These are phyloP conservation scores for Palythoa caribaeorum DNA, from an alignment of 92 coral and sea anemone species.

Conservation along the genomic window DNA sequence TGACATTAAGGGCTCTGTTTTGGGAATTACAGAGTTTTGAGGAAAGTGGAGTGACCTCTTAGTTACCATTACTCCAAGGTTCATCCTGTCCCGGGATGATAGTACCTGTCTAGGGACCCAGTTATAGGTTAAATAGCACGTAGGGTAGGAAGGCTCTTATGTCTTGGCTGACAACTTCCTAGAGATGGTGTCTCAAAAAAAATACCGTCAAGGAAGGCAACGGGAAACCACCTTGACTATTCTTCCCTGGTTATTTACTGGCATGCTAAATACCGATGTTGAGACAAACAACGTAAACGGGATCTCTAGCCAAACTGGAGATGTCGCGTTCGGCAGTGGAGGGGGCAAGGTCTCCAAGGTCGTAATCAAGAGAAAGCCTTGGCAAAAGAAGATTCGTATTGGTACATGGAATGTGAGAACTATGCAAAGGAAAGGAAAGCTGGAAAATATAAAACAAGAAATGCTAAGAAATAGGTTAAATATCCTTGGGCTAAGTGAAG, in stretches of 20 bases:
- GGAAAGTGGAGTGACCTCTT: not conserved
- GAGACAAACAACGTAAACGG: slow-evolving; percentile 4
- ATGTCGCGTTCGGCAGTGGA: not conserved
- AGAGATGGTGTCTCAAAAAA: slow-evolving; percentile 3
- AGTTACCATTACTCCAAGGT: not conserved
- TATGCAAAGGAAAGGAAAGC: slow-evolving; percentile 4
- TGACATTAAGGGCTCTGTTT: not conserved
- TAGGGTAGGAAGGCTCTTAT: slow-evolving; percentile 6
- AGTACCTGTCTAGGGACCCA: slow-evolving; percentile 5
- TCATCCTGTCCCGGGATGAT: slow-evolving; percentile 5
- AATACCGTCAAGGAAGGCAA: not conserved
- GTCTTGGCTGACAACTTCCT: slow-evolving; percentile 2
- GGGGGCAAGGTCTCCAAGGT: slow-evolving; percentile 11
- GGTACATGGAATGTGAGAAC: slow-evolving; percentile 14
- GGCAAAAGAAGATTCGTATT: not conserved
- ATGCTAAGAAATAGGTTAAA: slow-evolving; percentile 10
- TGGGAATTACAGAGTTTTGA: slow-evolving; percentile 5
- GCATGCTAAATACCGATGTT: slow-evolving; percentile 5
- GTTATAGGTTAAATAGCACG: not conserved
- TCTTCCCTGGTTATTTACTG: slow-evolving; percentile 1
- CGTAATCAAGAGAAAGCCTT: not conserved
- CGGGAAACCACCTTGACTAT: not conserved
- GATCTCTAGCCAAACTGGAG: slow-evolving; percentile 4
- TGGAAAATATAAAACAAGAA: slow-evolving; percentile 3
- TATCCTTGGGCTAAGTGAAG: slow-evolving; percentile 19